These are phyloP conservation scores for Characodon lateralis DNA, from an alignment of 2,797 vertebrate species.

Conservation along the genomic window DNA sequence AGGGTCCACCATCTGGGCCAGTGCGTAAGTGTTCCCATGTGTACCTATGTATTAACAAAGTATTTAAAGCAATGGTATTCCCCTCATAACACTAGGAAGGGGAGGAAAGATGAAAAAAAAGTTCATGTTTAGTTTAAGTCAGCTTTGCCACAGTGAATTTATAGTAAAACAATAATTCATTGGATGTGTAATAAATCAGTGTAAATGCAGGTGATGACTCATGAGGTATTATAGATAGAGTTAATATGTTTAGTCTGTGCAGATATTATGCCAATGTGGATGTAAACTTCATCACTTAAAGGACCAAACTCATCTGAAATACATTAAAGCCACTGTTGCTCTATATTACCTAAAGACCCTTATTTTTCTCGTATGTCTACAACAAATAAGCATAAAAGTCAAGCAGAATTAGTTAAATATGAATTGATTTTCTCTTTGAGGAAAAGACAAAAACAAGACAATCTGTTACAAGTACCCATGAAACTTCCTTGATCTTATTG, in stretches of 20 bases:
- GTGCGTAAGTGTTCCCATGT: slow-evolving; percentile 93
- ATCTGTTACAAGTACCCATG: neutral
- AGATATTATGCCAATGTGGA: slow-evolving; percentile 19
- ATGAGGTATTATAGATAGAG: slow-evolving; percentile 10
- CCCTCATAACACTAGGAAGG: slow-evolving; percentile 67
- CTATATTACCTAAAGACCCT: neutral
- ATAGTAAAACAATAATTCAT: slow-evolving; percentile 58
- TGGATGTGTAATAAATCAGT: slow-evolving; percentile 26
- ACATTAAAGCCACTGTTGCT: neutral
- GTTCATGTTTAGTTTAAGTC: slow-evolving; percentile 65
- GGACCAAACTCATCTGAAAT: neutral
- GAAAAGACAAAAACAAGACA: neutral
- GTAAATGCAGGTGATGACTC: slow-evolving; percentile 19
- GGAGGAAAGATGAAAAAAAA: slow-evolving; percentile 19
- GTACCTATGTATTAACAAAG: slow-evolving; percentile 89
- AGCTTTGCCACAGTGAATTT: slow-evolving; percentile 63
- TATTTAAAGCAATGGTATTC: slow-evolving; percentile 83
- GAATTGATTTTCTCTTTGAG: neutral
- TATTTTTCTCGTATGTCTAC: neutral
- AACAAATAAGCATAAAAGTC: neutral
- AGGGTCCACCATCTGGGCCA: slow-evolving; percentile 92
- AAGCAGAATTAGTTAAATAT: slow-evolving; percentile 1
- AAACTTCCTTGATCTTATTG: slow-evolving; percentile 2
- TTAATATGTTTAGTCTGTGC: slow-evolving; percentile 25
- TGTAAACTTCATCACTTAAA: slow-evolving; percentile 17